Evolutionary conservation across 2,113 vertebrate species (phyloP).

Genomic region (Psammodynastes pulverulentus): DNA sequence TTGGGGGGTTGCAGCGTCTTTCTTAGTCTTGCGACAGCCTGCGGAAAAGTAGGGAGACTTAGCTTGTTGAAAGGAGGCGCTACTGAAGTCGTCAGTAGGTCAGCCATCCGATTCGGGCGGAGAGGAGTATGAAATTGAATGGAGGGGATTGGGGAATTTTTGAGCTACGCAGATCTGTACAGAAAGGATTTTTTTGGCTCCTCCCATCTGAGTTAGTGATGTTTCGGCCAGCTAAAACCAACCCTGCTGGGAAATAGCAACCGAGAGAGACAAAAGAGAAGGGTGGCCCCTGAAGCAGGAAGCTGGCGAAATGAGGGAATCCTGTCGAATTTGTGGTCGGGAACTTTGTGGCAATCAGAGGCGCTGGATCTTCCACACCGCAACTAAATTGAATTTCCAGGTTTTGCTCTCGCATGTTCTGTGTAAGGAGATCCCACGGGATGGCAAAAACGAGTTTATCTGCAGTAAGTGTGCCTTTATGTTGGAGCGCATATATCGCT

Average conservation of each 20-base stretch:
- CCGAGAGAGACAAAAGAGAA: accelerated
- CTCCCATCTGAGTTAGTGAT: neutral
- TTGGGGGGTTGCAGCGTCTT: constrained; percentile 23
- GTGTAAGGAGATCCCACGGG: constrained; percentile 82
- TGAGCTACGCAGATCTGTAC: neutral
- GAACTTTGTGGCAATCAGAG: constrained; percentile 94
- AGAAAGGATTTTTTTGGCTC: neutral
- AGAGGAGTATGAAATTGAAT: neutral
- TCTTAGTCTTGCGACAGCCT: neutral
- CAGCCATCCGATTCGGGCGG: neutral
- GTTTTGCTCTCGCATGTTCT: constrained; percentile 90
- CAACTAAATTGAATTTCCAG: constrained; percentile 88
- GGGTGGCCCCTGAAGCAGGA: neutral
- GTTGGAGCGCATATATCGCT: constrained; percentile 94
- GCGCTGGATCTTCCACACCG: constrained; percentile 95
- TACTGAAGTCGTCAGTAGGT: neutral
- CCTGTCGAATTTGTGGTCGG: constrained; percentile 89
- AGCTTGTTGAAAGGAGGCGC: neutral
- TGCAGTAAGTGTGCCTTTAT: constrained; percentile 97
- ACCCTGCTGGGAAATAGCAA: neutral
- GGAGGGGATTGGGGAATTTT: neutral
- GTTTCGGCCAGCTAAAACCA: neutral
- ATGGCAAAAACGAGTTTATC: constrained; percentile 89
- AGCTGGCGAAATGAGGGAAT: constrained; percentile 77
- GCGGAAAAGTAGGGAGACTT: accelerated